These are phyloP conservation scores for Clarias gariepinus DNA, from an alignment of 2,113 vertebrate genomes.

Conservation along the genomic window DNA sequence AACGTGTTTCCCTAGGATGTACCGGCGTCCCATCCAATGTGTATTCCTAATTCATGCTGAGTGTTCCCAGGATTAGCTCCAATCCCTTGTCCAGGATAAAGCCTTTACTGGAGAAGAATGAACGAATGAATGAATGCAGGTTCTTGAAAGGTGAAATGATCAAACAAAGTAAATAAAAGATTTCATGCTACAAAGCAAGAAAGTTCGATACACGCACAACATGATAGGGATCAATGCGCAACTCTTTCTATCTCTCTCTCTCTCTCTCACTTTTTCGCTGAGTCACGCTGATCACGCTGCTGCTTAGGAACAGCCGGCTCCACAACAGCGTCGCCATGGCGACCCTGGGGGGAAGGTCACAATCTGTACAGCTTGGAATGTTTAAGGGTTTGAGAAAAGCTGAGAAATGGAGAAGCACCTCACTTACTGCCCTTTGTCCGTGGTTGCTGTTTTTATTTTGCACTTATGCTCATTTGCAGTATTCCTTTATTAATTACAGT, in stretches of 20 bases:
- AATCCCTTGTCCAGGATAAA: background rate
- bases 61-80: background rate
- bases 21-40: background rate
- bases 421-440: conserved; percentile 39
- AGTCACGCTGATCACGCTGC: conserved; percentile 47
- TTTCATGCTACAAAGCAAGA: background rate
- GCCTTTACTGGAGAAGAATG: background rate
- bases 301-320: conserved; percentile 57
- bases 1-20: background rate
- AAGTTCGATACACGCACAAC: background rate
- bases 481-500: conserved; percentile 9
- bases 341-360: conserved; percentile 67
- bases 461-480: background rate
- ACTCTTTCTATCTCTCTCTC: conserved; percentile 7
- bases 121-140: background rate
- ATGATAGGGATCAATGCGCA: conserved; percentile 42
- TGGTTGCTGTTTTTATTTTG: conserved; percentile 6
- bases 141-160: background rate
- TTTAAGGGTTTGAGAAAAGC: conserved; percentile 61
- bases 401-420: conserved; percentile 18
- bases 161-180: background rate
- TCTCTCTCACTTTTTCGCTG: conserved; percentile 39
- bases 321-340: conserved; percentile 66
- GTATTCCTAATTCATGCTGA: background rate
- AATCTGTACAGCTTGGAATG: conserved; percentile 61